A percentile compares a stretch with the other conserved stretches of the same genome.
phyloP scores from a whole-genome alignment of 2,888 invertebrate genomes.

The Seira sanloemensis region DNA sequence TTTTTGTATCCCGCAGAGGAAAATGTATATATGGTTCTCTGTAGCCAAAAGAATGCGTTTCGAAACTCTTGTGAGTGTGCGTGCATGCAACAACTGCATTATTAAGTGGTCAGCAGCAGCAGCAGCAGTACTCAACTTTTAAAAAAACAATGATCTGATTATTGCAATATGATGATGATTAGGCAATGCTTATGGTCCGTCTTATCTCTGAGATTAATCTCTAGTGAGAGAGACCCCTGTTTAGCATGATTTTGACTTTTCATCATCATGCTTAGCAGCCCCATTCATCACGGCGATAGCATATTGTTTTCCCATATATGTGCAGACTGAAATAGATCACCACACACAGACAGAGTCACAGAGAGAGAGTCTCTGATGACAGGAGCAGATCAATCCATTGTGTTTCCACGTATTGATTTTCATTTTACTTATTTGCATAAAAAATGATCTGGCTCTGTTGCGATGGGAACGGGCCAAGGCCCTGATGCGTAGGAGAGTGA shows the following conservation, averaged over 20 bases:
- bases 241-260: no score
- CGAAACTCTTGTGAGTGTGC: background rate
- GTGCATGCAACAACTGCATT: constrained; percentile 6
- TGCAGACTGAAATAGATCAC: constrained; percentile 52
- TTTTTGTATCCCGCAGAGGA: constrained; percentile 55
- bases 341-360: constrained; percentile 11
- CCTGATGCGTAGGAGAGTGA: background rate
- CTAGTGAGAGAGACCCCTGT: background rate
- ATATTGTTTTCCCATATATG: background rate
- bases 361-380: background rate
- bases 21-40: constrained; percentile 28
- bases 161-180: background rate
- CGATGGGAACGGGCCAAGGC: background rate
- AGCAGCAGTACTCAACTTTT: no score
- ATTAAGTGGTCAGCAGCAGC: no score
- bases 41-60: constrained; percentile 59
- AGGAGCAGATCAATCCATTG: background rate
- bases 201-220: background rate
- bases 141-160: constrained; percentile 32
- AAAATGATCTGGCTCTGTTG: background rate
- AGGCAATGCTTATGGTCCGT: background rate
- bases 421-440: no score
- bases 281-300: background rate
- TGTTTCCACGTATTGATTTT: background rate
- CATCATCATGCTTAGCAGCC: background rate